Evolutionary conservation across 2,113 vertebrate species (phyloP).

Genomic region (Daphoenositta chrysoptera): DNA sequence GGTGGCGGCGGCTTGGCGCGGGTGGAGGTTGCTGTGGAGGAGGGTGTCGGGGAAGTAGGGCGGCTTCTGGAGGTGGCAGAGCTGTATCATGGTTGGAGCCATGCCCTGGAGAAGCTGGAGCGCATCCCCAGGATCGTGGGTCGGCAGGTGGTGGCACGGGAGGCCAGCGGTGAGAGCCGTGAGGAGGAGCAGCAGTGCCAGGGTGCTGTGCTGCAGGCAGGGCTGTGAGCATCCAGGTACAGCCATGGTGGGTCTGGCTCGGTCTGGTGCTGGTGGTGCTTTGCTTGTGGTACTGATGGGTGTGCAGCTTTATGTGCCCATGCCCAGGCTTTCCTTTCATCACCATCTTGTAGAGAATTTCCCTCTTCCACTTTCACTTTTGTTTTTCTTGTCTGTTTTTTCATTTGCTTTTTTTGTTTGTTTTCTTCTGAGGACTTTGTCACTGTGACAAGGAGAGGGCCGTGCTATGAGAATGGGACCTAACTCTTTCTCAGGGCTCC

Average conservation of each 20-base stretch:
- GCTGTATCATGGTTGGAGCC: rapidly evolving
- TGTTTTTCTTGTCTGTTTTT: not conserved
- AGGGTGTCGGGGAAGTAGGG: not conserved
- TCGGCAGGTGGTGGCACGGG: not conserved
- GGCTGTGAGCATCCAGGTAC: not conserved
- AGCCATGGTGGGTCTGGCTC: not conserved
- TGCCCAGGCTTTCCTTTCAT: not conserved
- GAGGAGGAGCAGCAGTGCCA: not conserved
- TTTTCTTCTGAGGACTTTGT: not conserved
- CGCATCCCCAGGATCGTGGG: not conserved
- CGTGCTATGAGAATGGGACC: not conserved
- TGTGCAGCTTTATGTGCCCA: not conserved
- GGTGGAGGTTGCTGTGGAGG: not conserved
- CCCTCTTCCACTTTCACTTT: constrained; percentile 4
- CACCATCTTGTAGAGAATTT: not conserved
- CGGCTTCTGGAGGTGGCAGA: not conserved
- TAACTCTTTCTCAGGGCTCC: not conserved
- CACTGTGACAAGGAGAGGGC: not conserved
- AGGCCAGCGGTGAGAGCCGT: rapidly evolving
- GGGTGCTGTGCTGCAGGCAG: rapidly evolving
- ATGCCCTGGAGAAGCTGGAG: not conserved
- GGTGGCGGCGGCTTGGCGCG: not conserved
- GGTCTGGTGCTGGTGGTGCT: not conserved
- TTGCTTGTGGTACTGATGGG: rapidly evolving
- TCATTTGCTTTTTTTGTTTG: not conserved